These are phyloP conservation scores for Sebastes baramenuke DNA, from an alignment of 2,797 vertebrate genomes.

Conservation along the genomic window DNA sequence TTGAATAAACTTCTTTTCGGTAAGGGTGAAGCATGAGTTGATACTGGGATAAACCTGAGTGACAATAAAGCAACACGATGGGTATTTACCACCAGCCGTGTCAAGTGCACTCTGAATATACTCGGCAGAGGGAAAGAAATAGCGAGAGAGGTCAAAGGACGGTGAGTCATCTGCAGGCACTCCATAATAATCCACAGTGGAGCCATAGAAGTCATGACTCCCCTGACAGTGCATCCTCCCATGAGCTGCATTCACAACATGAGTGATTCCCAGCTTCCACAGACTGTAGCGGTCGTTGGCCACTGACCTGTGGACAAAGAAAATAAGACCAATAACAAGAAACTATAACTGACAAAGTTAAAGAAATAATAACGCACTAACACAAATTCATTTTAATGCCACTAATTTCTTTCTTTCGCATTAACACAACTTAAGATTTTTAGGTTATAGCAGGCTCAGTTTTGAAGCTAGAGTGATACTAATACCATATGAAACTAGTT, in stretches of 20 bases:
- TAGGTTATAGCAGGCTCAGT: too few relatives aligned
- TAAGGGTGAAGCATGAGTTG: not conserved
- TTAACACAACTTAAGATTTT: too few relatives aligned
- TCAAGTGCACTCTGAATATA: slow-evolving; percentile 79
- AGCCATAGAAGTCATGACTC: slow-evolving; percentile 81
- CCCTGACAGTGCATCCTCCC: slow-evolving; percentile 84
- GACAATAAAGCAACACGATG: slow-evolving; percentile 20
- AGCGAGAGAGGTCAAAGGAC: slow-evolving; percentile 78
- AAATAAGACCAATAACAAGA: not conserved
- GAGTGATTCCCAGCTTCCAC: slow-evolving; percentile 88
- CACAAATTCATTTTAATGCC: too few relatives aligned
- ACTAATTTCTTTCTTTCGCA: too few relatives aligned
- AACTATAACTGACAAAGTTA: not conserved
- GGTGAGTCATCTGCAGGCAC: slow-evolving; percentile 80
- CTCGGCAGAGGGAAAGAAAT: slow-evolving; percentile 79
- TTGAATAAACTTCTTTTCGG: too few relatives aligned
- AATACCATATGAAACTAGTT: too few relatives aligned
- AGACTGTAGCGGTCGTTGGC: slow-evolving; percentile 81
- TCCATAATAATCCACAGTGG: slow-evolving; percentile 78
- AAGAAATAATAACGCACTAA: rapidly evolving
- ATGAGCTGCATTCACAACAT: slow-evolving; percentile 88
- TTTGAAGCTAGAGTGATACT: too few relatives aligned
- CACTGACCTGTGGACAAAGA: slow-evolving; percentile 66
- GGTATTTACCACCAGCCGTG: slow-evolving; percentile 77
- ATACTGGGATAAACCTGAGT: not conserved